Conservation (phyloP, 2,797 vertebrate species). For the Peromyscus melanophrys region DNA sequence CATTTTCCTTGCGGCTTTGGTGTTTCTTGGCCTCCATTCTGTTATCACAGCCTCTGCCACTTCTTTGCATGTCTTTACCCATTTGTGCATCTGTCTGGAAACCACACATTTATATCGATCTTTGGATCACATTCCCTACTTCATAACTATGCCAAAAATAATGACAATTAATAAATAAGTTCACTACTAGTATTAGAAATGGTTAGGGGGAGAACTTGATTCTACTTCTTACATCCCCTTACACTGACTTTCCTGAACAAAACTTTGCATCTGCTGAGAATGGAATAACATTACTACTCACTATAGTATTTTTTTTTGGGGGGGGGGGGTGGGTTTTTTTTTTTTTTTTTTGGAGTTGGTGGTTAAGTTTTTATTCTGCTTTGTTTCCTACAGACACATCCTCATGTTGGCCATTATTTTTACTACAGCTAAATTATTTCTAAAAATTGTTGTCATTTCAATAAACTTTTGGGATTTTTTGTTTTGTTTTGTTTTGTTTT, state of each 20-base stretch:
- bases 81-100: neutral
- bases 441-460: slow-evolving; percentile 61
- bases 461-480: neutral
- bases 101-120: neutral
- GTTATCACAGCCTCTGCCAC: neutral
- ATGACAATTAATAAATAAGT: neutral
- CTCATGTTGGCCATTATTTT: slow-evolving; percentile 54
- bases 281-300: neutral
- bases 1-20: neutral
- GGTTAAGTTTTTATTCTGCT: slow-evolving; percentile 64
- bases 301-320: neutral
- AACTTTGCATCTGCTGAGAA: neutral
- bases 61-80: neutral
- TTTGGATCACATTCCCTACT: neutral
- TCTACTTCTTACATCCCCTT: neutral
- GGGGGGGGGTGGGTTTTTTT: no score
- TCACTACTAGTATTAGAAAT: neutral
- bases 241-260: neutral
- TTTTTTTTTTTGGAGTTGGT: neutral
- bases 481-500: no score
- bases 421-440: slow-evolving; percentile 64
- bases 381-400: neutral
- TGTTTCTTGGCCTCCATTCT: neutral
- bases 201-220: neutral
- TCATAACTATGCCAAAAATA: neutral